Evolutionary conservation across 2,113 vertebrate genomes (phyloP).

Genomic region (Plecturocebus donacophilus): DNA sequence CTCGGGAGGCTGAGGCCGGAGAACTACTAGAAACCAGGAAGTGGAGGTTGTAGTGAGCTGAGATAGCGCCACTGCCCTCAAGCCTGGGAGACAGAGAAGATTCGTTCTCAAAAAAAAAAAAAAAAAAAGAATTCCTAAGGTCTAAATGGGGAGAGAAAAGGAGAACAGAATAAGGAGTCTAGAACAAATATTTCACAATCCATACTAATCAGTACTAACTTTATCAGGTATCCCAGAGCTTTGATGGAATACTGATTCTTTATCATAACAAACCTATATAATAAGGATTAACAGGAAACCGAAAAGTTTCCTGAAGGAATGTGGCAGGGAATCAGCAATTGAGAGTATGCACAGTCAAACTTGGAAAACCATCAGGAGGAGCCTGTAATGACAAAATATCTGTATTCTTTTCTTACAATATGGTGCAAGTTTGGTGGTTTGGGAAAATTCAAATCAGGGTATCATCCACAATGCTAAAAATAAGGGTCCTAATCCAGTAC

Average conservation of each 20-base stretch:
- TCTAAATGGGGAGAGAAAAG: not conserved
- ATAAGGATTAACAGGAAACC: not conserved
- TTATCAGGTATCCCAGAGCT: conserved; percentile 45
- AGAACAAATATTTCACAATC: conserved; percentile 21
- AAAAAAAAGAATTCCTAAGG: not conserved
- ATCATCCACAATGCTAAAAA: not conserved
- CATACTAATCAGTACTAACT: not conserved
- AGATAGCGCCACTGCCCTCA: too few species aligned
- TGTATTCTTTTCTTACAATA: not conserved
- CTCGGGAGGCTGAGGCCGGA: too few species aligned
- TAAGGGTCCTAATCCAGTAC: not conserved
- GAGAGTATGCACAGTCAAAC: not conserved
- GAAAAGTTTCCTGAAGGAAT: not conserved
- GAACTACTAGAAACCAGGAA: too few species aligned
- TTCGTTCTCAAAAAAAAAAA: too few species aligned
- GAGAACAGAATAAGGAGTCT: conserved; percentile 17
- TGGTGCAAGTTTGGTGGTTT: not conserved
- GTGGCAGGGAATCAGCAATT: not conserved
- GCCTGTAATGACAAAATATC: not conserved
- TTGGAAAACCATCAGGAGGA: not conserved
- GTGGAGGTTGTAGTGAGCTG: too few species aligned
- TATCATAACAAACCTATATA: not conserved
- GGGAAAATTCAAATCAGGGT: not conserved
- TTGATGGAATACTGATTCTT: not conserved
- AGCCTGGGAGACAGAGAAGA: too few species aligned